Percentiles rank a stretch among this genome's conserved stretches.
Evolutionary conservation across 2,113 vertebrate species (phyloP).

Genomic region (Neolamprologus falcicula): DNA sequence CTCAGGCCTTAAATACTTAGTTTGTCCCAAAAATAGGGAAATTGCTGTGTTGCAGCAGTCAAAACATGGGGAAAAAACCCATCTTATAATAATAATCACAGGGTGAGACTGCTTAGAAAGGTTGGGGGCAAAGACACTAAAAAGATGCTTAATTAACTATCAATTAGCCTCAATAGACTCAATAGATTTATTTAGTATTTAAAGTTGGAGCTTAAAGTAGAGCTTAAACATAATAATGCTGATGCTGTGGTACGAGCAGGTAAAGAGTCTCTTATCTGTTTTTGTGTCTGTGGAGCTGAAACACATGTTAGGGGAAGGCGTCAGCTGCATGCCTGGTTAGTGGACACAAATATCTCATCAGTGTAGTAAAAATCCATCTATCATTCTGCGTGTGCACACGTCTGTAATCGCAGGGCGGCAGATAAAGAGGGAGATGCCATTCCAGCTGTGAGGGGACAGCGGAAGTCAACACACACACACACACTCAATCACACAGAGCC

Average conservation of each 20-base stretch:
- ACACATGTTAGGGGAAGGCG: neutral
- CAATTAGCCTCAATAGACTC: neutral
- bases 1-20: neutral
- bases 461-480: constrained; percentile 10
- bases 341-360: neutral
- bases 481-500: constrained; percentile 1
- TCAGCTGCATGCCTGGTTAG: neutral
- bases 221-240: neutral
- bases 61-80: neutral
- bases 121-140: neutral
- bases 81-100: neutral
- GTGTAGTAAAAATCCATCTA: neutral
- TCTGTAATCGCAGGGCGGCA: constrained; percentile 48
- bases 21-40: neutral
- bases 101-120: neutral
- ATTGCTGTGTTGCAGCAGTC: neutral
- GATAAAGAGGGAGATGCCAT: constrained; percentile 41
- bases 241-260: neutral
- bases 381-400: constrained; percentile 1
- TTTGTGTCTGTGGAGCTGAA: neutral
- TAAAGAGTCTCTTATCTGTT: neutral
- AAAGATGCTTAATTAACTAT: neutral
- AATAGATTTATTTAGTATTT: neutral
- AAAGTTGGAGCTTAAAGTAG: neutral
- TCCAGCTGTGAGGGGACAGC: constrained; percentile 52